These are phyloP conservation scores for Limnephilus lunatus DNA, from an alignment of 2,888 invertebrate species.

Conservation along the genomic window DNA sequence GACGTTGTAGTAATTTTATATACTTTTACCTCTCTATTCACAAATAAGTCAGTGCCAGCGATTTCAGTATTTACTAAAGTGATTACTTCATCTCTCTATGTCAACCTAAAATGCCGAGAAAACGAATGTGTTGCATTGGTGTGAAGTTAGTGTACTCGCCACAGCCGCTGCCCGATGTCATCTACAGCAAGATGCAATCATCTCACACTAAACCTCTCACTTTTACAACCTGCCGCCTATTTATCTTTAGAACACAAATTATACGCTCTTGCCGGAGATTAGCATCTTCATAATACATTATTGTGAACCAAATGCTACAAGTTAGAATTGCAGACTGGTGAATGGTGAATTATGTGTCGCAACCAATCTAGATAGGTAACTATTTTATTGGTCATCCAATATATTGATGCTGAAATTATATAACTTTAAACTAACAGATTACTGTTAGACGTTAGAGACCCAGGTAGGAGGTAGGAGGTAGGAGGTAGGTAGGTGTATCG, in stretches of 20 bases:
- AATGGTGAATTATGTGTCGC: slow-evolving; percentile 4
- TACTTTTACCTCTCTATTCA: too few relatives aligned
- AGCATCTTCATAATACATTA: slow-evolving; percentile 6
- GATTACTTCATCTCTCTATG: background rate
- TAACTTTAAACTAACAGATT: background rate
- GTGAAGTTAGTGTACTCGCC: background rate
- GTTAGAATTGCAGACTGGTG: background rate
- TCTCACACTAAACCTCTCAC: slow-evolving; percentile 4
- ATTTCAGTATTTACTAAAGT: background rate
- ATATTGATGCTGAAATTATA: background rate
- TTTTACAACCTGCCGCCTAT: background rate
- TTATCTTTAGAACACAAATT: slow-evolving; percentile 21
- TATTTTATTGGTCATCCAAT: background rate
- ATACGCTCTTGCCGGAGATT: background rate
- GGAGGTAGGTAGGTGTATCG: too few relatives aligned
- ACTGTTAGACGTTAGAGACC: too few relatives aligned
- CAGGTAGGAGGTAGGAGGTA: too few relatives aligned
- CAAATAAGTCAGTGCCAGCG: too few relatives aligned
- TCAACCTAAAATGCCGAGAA: background rate
- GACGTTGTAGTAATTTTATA: too few relatives aligned
- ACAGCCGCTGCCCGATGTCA: background rate
- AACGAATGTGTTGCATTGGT: background rate
- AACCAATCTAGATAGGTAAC: background rate
- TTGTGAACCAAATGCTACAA: background rate
- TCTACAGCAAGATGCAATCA: background rate